Percentiles rank a stretch among this genome's conserved stretches.
Conservation (phyloP, 2,888 invertebrate genomes). For the Ganaspis brasiliensis region DNA sequence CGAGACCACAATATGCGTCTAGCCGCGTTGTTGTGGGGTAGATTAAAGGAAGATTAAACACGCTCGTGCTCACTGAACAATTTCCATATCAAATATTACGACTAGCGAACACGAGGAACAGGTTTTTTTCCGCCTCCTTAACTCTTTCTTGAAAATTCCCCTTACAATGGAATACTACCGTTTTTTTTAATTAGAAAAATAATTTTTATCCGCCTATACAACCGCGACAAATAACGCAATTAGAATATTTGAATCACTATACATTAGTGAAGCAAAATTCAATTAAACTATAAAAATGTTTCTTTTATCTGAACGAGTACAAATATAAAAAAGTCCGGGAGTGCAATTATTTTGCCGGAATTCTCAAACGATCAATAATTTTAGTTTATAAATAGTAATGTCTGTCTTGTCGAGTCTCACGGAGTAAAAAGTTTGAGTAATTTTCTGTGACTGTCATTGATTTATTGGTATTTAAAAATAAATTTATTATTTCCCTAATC, state of each 20-base stretch:
- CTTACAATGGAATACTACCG: neutral
- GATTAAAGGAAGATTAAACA: slow-evolving; percentile 61
- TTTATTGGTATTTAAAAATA: neutral
- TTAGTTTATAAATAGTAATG: neutral
- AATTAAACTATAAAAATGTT: too few relatives aligned
- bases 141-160: slow-evolving; percentile 1
- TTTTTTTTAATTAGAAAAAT: neutral
- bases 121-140: slow-evolving; percentile 5
- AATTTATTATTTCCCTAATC: neutral
- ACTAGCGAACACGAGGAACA: neutral
- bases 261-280: too few relatives aligned
- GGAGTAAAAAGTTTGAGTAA: neutral
- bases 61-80: slow-evolving; percentile 40
- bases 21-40: slow-evolving; percentile 48
- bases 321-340: too few relatives aligned
- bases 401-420: neutral
- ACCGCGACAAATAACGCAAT: neutral
- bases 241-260: too few relatives aligned
- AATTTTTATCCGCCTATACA: neutral
- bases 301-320: too few relatives aligned
- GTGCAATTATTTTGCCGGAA: neutral
- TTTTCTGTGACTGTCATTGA: neutral
- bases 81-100: slow-evolving; percentile 30
- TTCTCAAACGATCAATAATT: neutral
- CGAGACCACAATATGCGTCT: slow-evolving; percentile 27